A percentile compares a stretch with the other conserved stretches of the same genome.
phyloP scores from a whole-genome alignment of 2,888 invertebrate species.

The Cosmia pyralina region DNA sequence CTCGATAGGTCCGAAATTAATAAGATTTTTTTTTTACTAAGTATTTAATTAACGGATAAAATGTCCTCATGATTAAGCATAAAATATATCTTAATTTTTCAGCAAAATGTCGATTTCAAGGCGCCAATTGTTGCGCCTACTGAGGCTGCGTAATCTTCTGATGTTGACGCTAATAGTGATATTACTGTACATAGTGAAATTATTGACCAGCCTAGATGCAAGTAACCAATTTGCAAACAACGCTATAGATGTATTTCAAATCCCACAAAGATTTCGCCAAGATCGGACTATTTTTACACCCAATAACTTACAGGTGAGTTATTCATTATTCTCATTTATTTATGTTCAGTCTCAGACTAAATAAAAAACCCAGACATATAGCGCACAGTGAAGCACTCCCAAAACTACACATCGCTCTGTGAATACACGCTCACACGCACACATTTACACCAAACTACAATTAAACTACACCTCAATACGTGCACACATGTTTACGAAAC shows the following conservation, averaged over 20 bases:
- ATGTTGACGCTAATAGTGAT: constrained; percentile 76
- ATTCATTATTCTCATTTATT: not conserved
- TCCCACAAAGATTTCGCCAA: constrained; percentile 33
- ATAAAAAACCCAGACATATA: too few species aligned
- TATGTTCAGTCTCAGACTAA: too few species aligned
- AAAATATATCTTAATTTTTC: constrained; percentile 22
- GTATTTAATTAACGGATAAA: not conserved
- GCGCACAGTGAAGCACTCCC: too few species aligned
- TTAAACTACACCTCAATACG: too few species aligned
- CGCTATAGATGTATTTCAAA: constrained; percentile 49
- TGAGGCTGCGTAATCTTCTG: constrained; percentile 78
- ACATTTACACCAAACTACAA: too few species aligned
- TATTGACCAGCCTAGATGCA: constrained; percentile 61
- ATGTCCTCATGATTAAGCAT: not conserved
- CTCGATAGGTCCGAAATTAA: not conserved
- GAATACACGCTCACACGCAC: too few species aligned
- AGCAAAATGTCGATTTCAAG: constrained; percentile 69
- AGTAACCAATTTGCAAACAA: constrained; percentile 54
- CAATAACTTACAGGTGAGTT: constrained; percentile 73
- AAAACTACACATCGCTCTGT: too few species aligned
- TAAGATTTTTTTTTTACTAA: not conserved
- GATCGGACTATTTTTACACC: constrained; percentile 75
- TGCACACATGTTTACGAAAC: too few species aligned
- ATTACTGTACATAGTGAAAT: constrained; percentile 75
- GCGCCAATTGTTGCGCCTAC: constrained; percentile 73